phyloP scores from a whole-genome alignment of 1,140 invertebrate species.

The Nephila pilipes region DNA sequence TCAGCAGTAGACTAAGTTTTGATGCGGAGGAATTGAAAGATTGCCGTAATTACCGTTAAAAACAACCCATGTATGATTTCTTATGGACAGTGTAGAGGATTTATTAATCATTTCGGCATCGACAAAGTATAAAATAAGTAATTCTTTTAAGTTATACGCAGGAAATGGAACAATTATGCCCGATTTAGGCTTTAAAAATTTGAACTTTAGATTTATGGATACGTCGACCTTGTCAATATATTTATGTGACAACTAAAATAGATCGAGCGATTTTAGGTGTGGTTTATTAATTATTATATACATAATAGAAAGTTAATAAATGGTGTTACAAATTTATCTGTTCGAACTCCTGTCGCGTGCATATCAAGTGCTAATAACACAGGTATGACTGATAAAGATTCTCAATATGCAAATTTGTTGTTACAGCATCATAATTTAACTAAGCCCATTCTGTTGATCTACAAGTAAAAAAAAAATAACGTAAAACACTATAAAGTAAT shows the following conservation, averaged over 20 bases:
- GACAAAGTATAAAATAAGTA: background rate
- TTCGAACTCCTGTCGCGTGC: background rate
- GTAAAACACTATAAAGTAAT: background rate
- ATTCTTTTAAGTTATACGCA: background rate
- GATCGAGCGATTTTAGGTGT: no score
- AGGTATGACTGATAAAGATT: background rate
- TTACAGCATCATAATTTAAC: background rate
- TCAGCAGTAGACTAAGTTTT: background rate
- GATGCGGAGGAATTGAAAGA: background rate
- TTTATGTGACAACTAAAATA: background rate
- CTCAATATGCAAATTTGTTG: background rate
- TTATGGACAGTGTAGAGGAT: background rate
- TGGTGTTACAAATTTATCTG: background rate
- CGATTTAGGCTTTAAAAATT: background rate
- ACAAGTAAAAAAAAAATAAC: background rate
- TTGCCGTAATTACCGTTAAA: background rate
- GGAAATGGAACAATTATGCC: background rate
- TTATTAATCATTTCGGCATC: background rate
- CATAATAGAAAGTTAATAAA: background rate
- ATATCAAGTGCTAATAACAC: background rate
- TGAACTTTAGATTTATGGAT: background rate
- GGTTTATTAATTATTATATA: no score
- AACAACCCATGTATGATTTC: constrained; percentile 8
- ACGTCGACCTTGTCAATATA: background rate
- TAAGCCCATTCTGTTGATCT: background rate